Conservation (phyloP, 2,797 vertebrate species). For the Cyprinodon diabolis region DNA sequence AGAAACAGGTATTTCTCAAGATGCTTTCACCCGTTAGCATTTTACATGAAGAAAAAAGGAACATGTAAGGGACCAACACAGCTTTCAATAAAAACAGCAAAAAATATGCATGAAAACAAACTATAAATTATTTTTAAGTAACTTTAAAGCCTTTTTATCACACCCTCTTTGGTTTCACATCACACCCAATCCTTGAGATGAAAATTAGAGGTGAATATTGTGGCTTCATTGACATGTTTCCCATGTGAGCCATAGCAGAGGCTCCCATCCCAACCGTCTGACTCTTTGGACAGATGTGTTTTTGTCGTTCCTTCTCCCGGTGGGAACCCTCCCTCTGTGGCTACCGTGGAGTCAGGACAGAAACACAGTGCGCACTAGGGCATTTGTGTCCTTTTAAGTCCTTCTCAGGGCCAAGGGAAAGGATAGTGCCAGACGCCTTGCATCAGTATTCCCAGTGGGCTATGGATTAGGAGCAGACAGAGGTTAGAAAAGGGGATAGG, state of each 20-base stretch:
- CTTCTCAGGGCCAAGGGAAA: conserved; percentile 64
- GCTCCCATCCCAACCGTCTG: conserved; percentile 64
- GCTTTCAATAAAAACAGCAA: conserved; percentile 11
- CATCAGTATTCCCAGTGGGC: conserved; percentile 74
- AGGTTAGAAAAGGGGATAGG: conserved; percentile 75
- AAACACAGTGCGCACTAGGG: conserved; percentile 65
- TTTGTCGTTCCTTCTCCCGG: conserved; percentile 53
- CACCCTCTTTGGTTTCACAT: conserved; percentile 60
- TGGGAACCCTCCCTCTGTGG: conserved; percentile 72
- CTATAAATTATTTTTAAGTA: conserved; percentile 58
- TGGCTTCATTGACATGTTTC: conserved; percentile 63
- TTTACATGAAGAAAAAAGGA: conserved; percentile 36
- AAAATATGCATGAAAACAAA: conserved; percentile 15
- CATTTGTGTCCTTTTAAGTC: conserved; percentile 77
- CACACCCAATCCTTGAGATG: conserved; percentile 62
- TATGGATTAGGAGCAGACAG: conserved; percentile 72
- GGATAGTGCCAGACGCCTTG: conserved; percentile 67
- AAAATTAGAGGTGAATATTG: conserved; percentile 68
- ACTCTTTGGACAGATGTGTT: conserved; percentile 60
- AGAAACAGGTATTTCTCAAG: conserved; percentile 78
- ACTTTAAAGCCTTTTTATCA: conserved; percentile 36
- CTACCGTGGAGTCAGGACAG: conserved; percentile 69
- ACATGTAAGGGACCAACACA: conserved; percentile 35
- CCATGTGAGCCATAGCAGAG: conserved; percentile 57
- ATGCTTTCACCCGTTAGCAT: conserved; percentile 64